Base-by-base conservation (phyloP, 2,888 invertebrate genomes). In the Plebejus melissa region DNA sequence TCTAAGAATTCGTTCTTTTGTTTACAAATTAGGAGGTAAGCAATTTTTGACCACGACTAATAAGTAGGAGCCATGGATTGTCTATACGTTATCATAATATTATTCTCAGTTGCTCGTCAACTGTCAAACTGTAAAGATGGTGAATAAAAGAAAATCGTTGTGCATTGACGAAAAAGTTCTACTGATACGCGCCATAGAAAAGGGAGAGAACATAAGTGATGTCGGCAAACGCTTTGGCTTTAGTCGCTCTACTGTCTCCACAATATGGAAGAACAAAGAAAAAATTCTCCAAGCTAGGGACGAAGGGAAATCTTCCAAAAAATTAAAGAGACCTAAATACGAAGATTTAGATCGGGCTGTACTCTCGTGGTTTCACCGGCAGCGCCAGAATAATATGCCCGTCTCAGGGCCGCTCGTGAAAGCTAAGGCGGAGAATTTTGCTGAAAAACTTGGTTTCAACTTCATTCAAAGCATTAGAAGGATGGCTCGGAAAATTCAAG, bases 401-500 rank as follows among this genome's bases (percentile, higher is more conserved):
- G 6, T 41, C 41, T 41, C 41, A 7, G 41, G 6, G 13, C 32
- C 69, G 36, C 28, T 69, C 69, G 28, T 69, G 69, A 69, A 69
- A 69, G 69, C 69, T 69, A 32, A 69, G 69, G 69, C 22, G 36
- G 50, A 54, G 16, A 54, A 54, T 54, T 32, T 69, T 2, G 69
- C 32, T 32, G 69, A 9, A 69, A 7, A 28, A 32, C 11, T 32
- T 28, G 69, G 80, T 41, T 50, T 82, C n/a, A 76, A 78, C 13
- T 79, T 5, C 22, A 38, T 82, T 83, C 41, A 82, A 82, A 80
- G 82, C 81, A 74, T 81, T 82, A 69, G 80, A 81, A 80, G 81
- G 81, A 6, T 83, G 82, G 83, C 80, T 82, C 32, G 80, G 80
- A 77, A 82, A 82, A 74, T 82, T 82, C 46, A 82, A 81, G 76